phyloP scores from a whole-genome alignment of 2,113 vertebrate species.

The Atlantisia rogersi region DNA sequence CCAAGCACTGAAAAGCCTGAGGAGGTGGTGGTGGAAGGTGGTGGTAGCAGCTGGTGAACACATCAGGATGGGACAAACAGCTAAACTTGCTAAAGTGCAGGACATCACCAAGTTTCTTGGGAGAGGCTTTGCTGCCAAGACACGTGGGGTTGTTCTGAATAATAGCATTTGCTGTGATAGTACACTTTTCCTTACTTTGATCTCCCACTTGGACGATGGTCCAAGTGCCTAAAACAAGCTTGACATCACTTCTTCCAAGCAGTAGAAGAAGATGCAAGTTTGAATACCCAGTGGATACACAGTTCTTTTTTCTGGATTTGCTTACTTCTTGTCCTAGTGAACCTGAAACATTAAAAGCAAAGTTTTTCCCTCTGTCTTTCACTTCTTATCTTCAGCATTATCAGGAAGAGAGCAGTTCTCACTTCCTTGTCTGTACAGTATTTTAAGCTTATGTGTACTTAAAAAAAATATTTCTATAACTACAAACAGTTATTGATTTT shows the following conservation, averaged over 20 bases:
- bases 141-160: background rate
- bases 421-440: background rate
- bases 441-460: background rate
- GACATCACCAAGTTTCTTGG: background rate
- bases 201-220: background rate
- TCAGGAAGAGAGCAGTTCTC: background rate
- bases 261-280: background rate
- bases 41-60: background rate
- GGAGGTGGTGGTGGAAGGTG: background rate
- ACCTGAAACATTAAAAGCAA: background rate
- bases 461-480: background rate
- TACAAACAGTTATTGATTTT: background rate
- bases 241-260: accelerated
- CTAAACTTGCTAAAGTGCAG: background rate
- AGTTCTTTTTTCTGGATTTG: background rate
- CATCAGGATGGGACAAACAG: background rate
- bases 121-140: background rate
- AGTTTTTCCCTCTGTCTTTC: background rate
- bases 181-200: background rate
- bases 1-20: background rate
- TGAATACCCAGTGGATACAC: background rate
- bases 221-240: background rate
- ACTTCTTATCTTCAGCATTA: background rate
- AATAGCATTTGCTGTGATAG: background rate
- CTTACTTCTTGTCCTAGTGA: background rate